Percentiles rank a stretch among this genome's conserved stretches.
phyloP scores from a whole-genome alignment of 2,113 vertebrate species.

The Heteronetta atricapilla region DNA sequence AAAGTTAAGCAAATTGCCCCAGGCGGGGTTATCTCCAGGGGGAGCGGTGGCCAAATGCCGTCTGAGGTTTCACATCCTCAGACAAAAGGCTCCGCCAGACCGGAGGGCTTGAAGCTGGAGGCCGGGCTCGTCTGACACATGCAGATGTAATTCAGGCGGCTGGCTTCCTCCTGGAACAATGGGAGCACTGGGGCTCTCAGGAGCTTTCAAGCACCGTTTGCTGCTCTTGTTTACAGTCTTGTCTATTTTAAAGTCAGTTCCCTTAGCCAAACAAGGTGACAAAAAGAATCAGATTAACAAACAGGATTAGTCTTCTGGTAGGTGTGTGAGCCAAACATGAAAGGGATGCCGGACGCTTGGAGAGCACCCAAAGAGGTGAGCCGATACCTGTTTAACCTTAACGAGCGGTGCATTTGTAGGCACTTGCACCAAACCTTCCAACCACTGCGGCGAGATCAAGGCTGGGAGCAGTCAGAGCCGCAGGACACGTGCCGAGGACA shows the following conservation, averaged over 20 bases:
- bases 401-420: background rate
- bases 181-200: background rate
- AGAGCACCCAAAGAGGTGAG: background rate
- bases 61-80: background rate
- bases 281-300: background rate
- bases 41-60: background rate
- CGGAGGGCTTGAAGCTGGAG: background rate
- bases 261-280: background rate
- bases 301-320: background rate
- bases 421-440: no score
- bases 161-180: background rate
- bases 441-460: accelerated
- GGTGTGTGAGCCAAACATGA: background rate
- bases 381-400: background rate
- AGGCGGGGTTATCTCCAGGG: background rate
- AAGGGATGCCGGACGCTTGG: background rate
- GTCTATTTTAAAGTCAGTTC: background rate
- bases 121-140: background rate
- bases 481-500: accelerated
- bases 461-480: background rate
- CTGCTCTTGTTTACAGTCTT: background rate
- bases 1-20: background rate
- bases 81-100: background rate
- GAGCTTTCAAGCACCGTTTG: background rate
- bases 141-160: background rate